Evolutionary conservation across 2,797 vertebrate genomes (phyloP), one percentile per base, ranked within the genome.

Genomic region (Melanotaenia nigrans): DNA sequence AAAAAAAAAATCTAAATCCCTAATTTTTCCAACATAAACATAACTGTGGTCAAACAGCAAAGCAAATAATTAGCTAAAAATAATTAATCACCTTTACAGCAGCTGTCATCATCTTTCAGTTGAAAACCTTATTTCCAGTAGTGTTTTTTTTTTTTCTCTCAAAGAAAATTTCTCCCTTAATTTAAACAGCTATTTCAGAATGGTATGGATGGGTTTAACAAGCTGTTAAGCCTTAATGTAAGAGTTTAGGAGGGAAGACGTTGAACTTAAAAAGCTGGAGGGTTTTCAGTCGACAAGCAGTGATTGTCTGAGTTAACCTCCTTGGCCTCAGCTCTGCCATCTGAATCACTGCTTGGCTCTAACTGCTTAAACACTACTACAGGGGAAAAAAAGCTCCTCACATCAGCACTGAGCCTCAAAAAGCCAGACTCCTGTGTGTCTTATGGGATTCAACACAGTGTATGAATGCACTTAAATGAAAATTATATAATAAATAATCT

Each of bases 61-160:
- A 88, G 82, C 90, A 89, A 86, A 91, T 75, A 71, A 70, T 78
- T 61, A 45, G 40, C 65, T 73, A 71, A 64, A 64, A 75, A 24
- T 59, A 30, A 75, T 63, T 49, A 65, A 42, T 24, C 18, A 33
- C 7, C 1, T 62, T 71, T 3, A 25, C 56, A n/a, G 38, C 18
- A 45, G n/a, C 16, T 5, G 68, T 53, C 54, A 20, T 55, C 14
- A 14, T 56, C 20, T 13, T 36, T 62, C 38, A 63, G 67, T 18
- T 1, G 18, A 77, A 77, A 79, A 69, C 56, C 38, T 49, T 18
- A 38, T 24, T 22, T 64, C 45, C 20, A 51, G 10, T 1, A 61
- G 14, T 16, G 6, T 13, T 57, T 59, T 10, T 1, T 10, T 1
- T 25, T 40, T 40, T 14, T 40, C 6, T 16, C 42, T 20, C 18